phyloP scores from a whole-genome alignment of 35 echinoderm and acorn worm genomes.

The Heliocidaris tuberculata region DNA sequence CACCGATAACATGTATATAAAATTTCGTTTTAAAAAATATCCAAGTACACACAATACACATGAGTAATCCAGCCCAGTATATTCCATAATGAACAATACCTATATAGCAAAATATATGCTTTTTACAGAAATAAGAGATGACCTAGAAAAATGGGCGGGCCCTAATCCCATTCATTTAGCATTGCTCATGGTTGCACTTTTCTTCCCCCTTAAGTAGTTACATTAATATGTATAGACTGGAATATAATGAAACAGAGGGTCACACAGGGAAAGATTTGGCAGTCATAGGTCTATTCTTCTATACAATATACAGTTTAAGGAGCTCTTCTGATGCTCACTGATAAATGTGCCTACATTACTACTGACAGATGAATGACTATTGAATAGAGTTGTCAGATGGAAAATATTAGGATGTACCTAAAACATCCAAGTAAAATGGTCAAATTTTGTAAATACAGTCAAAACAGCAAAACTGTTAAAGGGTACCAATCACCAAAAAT shows the following conservation, averaged over 20 bases:
- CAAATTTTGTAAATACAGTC: not conserved
- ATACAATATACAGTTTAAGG: not conserved
- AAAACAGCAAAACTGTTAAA: no score
- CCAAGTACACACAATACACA: not conserved
- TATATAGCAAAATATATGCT: not conserved
- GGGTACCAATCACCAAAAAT: no score
- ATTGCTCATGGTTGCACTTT: not conserved
- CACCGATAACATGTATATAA: not conserved
- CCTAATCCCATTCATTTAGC: not conserved
- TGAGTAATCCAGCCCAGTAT: not conserved
- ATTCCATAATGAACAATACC: not conserved
- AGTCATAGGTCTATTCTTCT: not conserved
- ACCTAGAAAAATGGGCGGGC: not conserved
- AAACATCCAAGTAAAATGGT: not conserved
- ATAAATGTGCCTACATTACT: not conserved
- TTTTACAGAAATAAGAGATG: not conserved
- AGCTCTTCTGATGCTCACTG: not conserved
- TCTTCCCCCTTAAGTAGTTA: no score
- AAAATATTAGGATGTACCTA: no score
- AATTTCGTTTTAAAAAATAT: not conserved
- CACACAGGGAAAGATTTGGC: not conserved
- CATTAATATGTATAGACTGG: no score
- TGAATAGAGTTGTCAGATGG: not conserved
- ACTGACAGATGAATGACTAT: not conserved
- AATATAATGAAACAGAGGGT: no score